A percentile compares a stretch with the other conserved stretches of the same genome.
Conservation (phyloP, 2,113 vertebrate genomes). For the Noctilio leporinus region DNA sequence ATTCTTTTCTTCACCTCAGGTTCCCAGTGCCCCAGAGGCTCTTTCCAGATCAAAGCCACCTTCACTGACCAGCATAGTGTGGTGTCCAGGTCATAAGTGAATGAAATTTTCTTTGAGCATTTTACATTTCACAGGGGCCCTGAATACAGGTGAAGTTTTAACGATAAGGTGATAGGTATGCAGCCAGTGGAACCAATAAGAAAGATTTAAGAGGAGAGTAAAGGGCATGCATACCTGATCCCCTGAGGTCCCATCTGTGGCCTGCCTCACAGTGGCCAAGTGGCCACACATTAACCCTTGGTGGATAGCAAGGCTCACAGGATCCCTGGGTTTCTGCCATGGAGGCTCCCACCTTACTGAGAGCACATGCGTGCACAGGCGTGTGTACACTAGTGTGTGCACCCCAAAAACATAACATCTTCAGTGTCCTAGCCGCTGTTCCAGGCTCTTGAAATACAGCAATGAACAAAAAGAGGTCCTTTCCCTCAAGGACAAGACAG, state of each 20-base stretch:
- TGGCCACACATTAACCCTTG: background rate
- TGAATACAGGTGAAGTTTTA: background rate
- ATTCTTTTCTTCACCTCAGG: background rate
- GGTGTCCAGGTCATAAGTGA: background rate
- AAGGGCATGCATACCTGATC: background rate
- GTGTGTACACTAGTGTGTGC: background rate
- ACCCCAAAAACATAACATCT: background rate
- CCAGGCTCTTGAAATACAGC: background rate
- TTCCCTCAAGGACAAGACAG: background rate
- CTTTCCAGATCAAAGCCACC: background rate
- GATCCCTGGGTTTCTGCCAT: background rate
- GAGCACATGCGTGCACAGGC: fast-evolving
- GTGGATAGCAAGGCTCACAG: background rate
- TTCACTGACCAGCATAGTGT: background rate
- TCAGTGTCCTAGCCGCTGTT: background rate
- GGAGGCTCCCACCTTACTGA: background rate
- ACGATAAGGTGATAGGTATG: background rate
- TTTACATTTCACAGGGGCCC: background rate
- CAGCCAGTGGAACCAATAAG: background rate
- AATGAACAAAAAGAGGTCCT: background rate
- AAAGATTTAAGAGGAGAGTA: background rate
- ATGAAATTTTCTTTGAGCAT: background rate
- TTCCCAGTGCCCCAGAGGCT: background rate
- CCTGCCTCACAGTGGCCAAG: too few species aligned
- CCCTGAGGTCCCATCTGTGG: background rate